A percentile compares a stretch with the other conserved stretches of the same genome.
Conservation (phyloP, 2,888 invertebrate species). For the Sphaerophoria rueppellii region DNA sequence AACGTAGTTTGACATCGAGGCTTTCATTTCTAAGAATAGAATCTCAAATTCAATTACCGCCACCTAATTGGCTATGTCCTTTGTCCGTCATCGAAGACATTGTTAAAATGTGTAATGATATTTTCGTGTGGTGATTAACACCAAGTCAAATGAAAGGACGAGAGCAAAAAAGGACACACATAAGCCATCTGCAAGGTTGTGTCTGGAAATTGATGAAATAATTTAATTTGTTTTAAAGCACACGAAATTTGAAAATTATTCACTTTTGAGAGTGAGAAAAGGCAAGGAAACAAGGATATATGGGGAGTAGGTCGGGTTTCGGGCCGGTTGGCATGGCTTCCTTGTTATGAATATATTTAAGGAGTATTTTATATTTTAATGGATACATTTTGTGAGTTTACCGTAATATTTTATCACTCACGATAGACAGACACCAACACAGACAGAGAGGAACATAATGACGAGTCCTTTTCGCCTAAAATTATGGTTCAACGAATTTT, state of each 20-base stretch:
- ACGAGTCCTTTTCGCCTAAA: neutral
- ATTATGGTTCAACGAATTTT: constrained; percentile 26
- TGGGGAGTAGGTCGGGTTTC: neutral
- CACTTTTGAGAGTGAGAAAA: neutral
- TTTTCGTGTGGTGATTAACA: constrained; percentile 19
- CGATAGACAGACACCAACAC: constrained; percentile 3
- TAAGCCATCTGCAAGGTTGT: neutral
- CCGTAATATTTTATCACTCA: neutral
- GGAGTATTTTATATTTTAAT: constrained; percentile 13
- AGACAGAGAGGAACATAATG: neutral
- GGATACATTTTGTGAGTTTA: neutral
- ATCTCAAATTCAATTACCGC: constrained; percentile 17
- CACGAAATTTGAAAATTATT: constrained; percentile 15
- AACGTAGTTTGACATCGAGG: constrained; percentile 7
- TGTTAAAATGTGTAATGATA: constrained; percentile 6
- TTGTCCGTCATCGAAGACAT: constrained; percentile 6
- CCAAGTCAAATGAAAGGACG: neutral
- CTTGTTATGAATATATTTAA: constrained; percentile 18
- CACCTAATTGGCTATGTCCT: constrained; percentile 19
- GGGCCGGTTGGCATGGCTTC: neutral
- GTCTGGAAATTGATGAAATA: neutral
- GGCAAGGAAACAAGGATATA: neutral
- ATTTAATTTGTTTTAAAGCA: constrained; percentile 16
- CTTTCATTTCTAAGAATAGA: constrained; percentile 10
- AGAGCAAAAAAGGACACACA: neutral